Evolutionary conservation across 1,140 invertebrate species (phyloP).

Genomic region (Drosophila subobscura): DNA sequence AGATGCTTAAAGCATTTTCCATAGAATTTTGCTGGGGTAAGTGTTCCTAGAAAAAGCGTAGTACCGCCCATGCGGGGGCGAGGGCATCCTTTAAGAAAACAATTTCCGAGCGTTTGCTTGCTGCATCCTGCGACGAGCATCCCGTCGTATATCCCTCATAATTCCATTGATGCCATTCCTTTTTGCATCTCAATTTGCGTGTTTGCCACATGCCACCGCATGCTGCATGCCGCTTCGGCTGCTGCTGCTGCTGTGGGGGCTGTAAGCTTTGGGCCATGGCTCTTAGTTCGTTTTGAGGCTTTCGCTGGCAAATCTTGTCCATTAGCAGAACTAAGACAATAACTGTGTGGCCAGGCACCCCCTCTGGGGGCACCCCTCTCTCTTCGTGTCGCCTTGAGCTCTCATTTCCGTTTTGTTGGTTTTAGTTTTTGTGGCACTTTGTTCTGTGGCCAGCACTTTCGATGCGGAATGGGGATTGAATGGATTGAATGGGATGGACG

Average conservation of each 20-base stretch:
- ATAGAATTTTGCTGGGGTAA: no score
- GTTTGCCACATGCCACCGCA: no score
- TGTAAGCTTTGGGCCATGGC: conserved; percentile 33
- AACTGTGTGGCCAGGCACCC: conserved; percentile 10
- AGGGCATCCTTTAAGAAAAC: no score
- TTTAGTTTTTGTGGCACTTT: neutral
- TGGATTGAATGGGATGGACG: neutral
- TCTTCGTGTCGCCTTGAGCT: conserved; percentile 21
- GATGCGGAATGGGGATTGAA: neutral
- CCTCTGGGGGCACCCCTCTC: neutral
- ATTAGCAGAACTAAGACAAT: conserved; percentile 50
- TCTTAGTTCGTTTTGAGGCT: conserved; percentile 27
- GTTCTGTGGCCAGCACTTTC: neutral
- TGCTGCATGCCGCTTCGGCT: no score
- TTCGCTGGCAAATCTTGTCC: conserved; percentile 27
- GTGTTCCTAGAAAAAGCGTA: no score
- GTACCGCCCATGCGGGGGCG: no score
- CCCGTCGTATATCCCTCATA: no score
- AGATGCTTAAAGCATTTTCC: no score
- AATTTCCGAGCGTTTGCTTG: no score
- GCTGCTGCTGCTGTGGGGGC: neutral
- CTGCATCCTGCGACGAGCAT: no score
- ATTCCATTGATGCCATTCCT: no score
- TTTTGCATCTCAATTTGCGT: conserved; percentile 1
- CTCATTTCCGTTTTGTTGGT: conserved; percentile 52